Base-by-base conservation (phyloP, 2,797 vertebrate genomes). In the Melanotaenia nigrans region DNA sequence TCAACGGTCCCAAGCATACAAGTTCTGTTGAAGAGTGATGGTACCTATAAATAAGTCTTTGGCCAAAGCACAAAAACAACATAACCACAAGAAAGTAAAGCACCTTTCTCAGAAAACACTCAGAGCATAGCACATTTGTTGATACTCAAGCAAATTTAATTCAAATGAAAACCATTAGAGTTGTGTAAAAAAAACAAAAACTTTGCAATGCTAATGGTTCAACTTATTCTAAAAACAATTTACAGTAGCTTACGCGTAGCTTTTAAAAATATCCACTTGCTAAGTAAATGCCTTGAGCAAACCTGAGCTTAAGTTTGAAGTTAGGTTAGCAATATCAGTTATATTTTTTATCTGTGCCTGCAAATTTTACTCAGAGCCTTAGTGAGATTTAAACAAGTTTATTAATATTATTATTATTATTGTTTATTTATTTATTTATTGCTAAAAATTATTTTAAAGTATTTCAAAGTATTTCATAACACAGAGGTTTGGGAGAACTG, bases 241-340 rank as follows among this genome's bases (percentile, higher is more conserved):
- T 61, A 10, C 13, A 54, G 32, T 33, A 25, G 7, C 51, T 20
- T 6, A 61, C 33, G 40, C 10, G 0, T 51, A 49, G 11, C 12
- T 75, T 10, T 56, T 40, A 2, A 65, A 51, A 68, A 35, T 1
- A 30, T 2, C 13, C 18, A 16, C 14, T 55, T 68, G 30, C 5
- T 28, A 56, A 58, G 54, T 65, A 65, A 79, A 59, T 14, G 49
- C 20, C 11, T 42, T 24, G 59, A 24, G 45, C 20, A 65, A 59
- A 55, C 11, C 24, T 68, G 38, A 57, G n/a, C 3, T 30, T 14
- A 70, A 53, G 30, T 61, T 61, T 35, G 1, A 59, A 58, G 10
- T 20, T 28, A 35, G 6, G n/a, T n/a, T 42, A 49, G 4, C 7
- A 66, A 65, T 20, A 49, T 51, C 28, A n/a, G n/a, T n/a, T 9